These are phyloP conservation scores for Ambastaia sidthimunki DNA, from an alignment of 2,797 vertebrate species.

Conservation along the genomic window DNA sequence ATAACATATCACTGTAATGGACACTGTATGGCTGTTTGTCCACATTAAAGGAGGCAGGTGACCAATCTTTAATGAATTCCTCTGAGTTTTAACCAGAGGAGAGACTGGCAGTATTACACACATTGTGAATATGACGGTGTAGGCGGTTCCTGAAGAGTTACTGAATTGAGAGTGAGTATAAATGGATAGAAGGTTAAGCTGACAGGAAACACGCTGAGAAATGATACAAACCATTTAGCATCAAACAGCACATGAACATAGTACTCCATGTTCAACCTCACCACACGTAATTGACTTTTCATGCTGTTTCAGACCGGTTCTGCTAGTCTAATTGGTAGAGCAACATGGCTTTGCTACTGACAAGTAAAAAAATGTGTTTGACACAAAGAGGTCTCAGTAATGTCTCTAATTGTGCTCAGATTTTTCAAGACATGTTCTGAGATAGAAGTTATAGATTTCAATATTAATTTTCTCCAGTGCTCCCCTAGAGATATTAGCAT, in stretches of 20 bases:
- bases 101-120: constrained; percentile 21
- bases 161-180: not conserved
- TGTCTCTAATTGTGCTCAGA: not conserved
- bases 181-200: constrained; percentile 10
- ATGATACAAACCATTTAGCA: constrained; percentile 7
- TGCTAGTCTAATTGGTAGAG: not conserved
- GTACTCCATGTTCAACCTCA: not conserved
- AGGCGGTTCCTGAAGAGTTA: not conserved
- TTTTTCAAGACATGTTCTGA: too few species aligned
- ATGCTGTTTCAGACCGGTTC: not conserved
- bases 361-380: not conserved
- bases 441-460: too few species aligned
- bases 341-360: not conserved
- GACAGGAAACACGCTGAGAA: constrained; percentile 26
- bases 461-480: too few species aligned
- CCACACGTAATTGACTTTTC: not conserved
- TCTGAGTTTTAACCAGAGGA: constrained; percentile 11
- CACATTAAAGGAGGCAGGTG: constrained; percentile 4
- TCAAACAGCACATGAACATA: not conserved
- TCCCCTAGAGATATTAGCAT: too few species aligned
- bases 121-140: constrained; percentile 25
- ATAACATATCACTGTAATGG: too few species aligned
- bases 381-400: not conserved
- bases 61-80: constrained; percentile 53
- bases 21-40: constrained; percentile 26